Base-by-base conservation (phyloP, 2,888 invertebrate species). In the Gymnosoma rotundatum region DNA sequence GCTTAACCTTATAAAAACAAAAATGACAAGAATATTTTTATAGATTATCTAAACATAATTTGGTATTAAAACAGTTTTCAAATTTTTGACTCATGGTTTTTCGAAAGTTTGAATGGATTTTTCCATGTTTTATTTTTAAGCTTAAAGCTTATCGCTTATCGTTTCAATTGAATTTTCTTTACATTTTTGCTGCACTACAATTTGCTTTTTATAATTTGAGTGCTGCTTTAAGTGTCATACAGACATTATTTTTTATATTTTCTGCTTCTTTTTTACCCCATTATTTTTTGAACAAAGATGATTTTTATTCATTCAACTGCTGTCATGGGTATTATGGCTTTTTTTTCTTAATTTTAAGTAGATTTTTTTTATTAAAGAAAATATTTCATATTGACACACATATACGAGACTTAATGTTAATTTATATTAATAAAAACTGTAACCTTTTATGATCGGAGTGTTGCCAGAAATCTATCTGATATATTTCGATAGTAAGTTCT, bases 311-410 rank as follows among this genome's bases (percentile, higher is more conserved):
- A 36, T 21, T 60, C 67, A 36, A 36, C 45, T 48, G 36, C 54
- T 63, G 52, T 69, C 52, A 61, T 70, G 70, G 54, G 70, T 54
- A 61, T 63, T 21, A 61, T 7, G 42, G 61, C 52, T 16, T 21
- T 60, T 48, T 58, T 58, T 76, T 9, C 14, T n/a, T 42, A 0
- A 16, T 54, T n/a, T 54, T 12, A 20, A 36, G 45, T 6, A 60
- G 42, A 54, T 20, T 54, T 69, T 60, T 61, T 16, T 9, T 38
- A 7, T 25, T 25, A 61, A 45, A 72, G 36, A 60, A 67, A 67
- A 18, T 38, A 50, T 60, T 66, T 42, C 42, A 60, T 7, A 61
- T 52, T 69, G 78, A n/a, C 78, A 69, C 42, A 78, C 78, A 69
- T 76, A 58, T 7, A 6, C 32, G 18, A 69, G 61, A 60, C 16